Evolutionary conservation across 1,140 invertebrate species (phyloP).

Genomic region (Doryteuthis pealeii): DNA sequence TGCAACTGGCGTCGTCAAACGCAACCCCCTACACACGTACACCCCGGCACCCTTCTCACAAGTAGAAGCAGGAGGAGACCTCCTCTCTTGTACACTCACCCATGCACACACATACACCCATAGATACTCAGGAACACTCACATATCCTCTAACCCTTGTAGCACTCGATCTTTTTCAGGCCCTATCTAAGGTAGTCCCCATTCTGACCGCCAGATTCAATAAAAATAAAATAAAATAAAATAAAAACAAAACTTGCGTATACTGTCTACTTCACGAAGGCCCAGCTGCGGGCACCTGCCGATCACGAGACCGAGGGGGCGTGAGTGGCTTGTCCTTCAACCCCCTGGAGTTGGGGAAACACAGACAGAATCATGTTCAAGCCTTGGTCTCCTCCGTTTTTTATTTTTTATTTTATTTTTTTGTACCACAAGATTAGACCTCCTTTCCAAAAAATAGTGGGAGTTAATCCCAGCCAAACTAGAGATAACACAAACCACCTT

Average conservation of each 20-base stretch:
- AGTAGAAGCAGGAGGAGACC: not conserved
- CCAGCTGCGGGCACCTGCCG: conserved; percentile 14
- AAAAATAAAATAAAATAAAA: not conserved
- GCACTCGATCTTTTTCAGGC: not conserved
- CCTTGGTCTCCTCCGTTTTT: not conserved
- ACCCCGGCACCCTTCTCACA: not conserved
- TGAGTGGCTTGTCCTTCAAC: conserved; percentile 7
- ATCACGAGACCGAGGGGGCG: conserved; percentile 9
- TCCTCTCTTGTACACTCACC: not conserved
- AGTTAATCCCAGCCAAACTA: not conserved
- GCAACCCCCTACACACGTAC: not conserved
- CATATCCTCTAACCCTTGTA: not conserved
- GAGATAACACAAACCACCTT: not conserved
- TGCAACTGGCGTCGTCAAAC: conserved; percentile 2
- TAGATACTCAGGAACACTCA: not conserved
- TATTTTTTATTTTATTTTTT: too few species aligned
- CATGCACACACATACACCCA: not conserved
- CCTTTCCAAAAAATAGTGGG: not conserved
- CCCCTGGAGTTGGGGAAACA: conserved; percentile 10
- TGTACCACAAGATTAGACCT: not conserved
- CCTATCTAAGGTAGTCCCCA: conserved; percentile 8
- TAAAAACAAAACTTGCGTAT: not conserved
- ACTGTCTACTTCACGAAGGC: conserved; percentile 12
- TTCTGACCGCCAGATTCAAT: conserved; percentile 2
- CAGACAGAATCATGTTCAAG: conserved; percentile 4